Base-by-base conservation (phyloP, 2,888 invertebrate species). In the Falcaria lacertinaria region DNA sequence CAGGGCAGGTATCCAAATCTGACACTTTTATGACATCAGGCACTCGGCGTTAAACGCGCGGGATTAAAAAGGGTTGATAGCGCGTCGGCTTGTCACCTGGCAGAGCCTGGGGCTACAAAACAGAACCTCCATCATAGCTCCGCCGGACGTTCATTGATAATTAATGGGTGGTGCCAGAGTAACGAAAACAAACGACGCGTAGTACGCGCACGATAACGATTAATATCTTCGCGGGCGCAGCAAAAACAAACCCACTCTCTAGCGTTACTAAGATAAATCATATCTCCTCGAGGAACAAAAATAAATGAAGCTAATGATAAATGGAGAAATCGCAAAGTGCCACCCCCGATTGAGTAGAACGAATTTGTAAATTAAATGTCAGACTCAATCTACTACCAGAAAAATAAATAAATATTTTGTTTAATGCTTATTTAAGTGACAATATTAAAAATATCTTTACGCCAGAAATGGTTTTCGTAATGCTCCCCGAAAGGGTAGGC, bases 41-140 rank as follows among this genome's bases (percentile, higher is more conserved):
- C 84, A 83, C 81, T 85, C 72, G 64, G 76, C 80, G 85, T 81
- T 87, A 85, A 88, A 86, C 77, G 81, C 78, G 81, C 61, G 76
- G 83, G 88, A 85, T 89, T 89, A 87, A 87, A 88, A 89, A 88
- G 88, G 88, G 87, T 89, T 88, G 85, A 85, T 85, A 80, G 75
- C 77, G 71, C 71, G 72, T 72, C 75, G 80, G 74, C 78, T 61
- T 85, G 87, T 87, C 88, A 87, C 87, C 88, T 87, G 87, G 61
- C 74, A 60, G 80, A 80, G 80, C 80, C 80, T 73, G 68, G 79
- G 81, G 81, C 22, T 19, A 78, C 77, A 74, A 76, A 74, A 69
- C 74, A 69, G 72, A 78, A 87, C 88, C 88, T 87, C 75, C 86
- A 85, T 88, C 88, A 88, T 79, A 68, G 71, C 73, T 63, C 66